phyloP scores from a whole-genome alignment of 2,113 vertebrate genomes.

The Orthonyx spaldingii region DNA sequence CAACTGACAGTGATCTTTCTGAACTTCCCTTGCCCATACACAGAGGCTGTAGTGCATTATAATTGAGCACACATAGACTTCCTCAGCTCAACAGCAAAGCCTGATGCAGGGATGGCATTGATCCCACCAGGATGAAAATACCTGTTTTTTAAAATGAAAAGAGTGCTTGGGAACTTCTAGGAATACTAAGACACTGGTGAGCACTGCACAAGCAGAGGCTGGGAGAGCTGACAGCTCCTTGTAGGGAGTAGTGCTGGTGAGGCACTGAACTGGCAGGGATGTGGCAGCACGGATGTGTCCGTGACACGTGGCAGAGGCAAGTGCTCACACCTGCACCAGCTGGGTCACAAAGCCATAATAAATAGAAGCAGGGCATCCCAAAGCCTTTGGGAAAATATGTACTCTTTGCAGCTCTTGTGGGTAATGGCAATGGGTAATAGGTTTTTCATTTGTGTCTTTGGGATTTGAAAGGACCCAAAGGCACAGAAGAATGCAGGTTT shows the following conservation, averaged over 20 bases:
- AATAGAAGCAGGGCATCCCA: background rate
- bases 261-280: background rate
- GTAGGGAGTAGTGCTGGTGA: background rate
- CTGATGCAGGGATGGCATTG: background rate
- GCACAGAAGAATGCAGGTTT: background rate
- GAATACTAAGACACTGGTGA: background rate
- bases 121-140: background rate
- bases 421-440: background rate
- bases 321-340: background rate
- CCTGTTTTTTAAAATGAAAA: background rate
- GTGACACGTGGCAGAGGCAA: accelerated
- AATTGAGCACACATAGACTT: background rate
- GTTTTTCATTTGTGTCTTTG: background rate
- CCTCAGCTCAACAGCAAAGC: background rate
- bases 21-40: background rate
- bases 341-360: background rate
- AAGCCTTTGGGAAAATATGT: background rate
- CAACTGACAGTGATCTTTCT: background rate
- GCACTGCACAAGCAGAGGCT: background rate
- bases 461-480: background rate
- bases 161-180: background rate
- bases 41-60: background rate
- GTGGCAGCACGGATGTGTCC: background rate
- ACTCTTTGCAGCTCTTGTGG: background rate
- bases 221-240: background rate